Evolutionary conservation across 2,113 vertebrate species (phyloP), one percentile per base, ranked within the genome.

Genomic region (Romanogobio albipinnatus): DNA sequence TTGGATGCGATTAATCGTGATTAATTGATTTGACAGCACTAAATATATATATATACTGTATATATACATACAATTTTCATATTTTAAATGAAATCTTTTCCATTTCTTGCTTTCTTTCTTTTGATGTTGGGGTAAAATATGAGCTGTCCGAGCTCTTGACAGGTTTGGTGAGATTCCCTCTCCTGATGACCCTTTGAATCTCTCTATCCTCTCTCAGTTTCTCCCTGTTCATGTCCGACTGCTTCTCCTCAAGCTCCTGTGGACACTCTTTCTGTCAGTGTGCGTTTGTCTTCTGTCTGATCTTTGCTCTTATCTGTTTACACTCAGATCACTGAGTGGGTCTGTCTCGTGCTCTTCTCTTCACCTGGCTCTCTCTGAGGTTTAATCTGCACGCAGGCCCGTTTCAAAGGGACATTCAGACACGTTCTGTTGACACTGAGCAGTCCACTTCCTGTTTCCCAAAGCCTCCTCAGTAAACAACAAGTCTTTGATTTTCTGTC

Each of bases 121-220:
- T 70, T 70, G 66, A 70, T 70, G 17, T 70, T 5, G 19, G 5
- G 4, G 33, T 70, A 39, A 43, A 70, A 22, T 11, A 4, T 1
- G 3, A 22, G 7, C 66, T 19, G 9, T 9, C 36, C 4, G 33
- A 36, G 15, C 17, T 36, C 58, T 4, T 61, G 58, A 24, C 22
- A 24, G 22, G 22, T 61, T 61, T 61, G 9, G 1, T 61, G 22
- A 61, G 58, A 10, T 36, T 36, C 14, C 14, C 2, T 29, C 62
- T 14, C 26, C 62, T 9, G 26, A n/a, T 36, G 26, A n/a, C 26
- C 9, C 80, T 83, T 47, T 58, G 14, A 47, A 53, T 49, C 66
- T 19, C 59, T 84, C 64, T 86, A 82, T 73, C 82, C 68, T 49
- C 66, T 36, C 59, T 17, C 33, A 3, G 51, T 82, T 47, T 47